Conservation (phyloP, 2,888 invertebrate genomes). For the Eremobia ochroleuca region DNA sequence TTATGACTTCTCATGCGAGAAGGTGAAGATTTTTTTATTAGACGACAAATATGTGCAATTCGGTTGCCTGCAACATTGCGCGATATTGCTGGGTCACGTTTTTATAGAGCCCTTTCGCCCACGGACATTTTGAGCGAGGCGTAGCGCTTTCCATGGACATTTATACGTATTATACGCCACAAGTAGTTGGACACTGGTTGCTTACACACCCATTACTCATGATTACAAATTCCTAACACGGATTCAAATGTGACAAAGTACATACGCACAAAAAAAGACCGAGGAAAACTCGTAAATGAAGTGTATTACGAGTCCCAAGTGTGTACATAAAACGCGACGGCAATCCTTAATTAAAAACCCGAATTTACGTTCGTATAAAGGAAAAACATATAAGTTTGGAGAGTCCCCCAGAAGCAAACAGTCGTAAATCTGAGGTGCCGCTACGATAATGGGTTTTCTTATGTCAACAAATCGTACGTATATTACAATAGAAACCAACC, state of each 20-base stretch:
- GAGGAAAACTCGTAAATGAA: constrained; percentile 70
- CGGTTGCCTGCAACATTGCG: neutral
- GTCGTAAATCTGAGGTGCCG: constrained; percentile 82
- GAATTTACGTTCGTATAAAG: constrained; percentile 74
- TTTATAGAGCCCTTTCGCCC: neutral
- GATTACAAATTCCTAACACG: constrained; percentile 58
- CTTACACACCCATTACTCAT: constrained; percentile 41
- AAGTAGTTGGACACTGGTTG: constrained; percentile 15
- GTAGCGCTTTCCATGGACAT: too few relatives aligned
- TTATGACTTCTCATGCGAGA: constrained; percentile 6
- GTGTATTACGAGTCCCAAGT: constrained; percentile 73
- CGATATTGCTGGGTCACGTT: neutral
- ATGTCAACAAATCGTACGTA: constrained; percentile 80
- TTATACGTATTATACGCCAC: neutral
- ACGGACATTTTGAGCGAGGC: neutral
- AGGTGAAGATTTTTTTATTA: constrained; percentile 5
- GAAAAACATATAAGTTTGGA: constrained; percentile 75
- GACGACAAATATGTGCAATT: neutral
- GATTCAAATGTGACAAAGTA: constrained; percentile 63
- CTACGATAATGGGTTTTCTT: constrained; percentile 83
- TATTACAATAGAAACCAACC: constrained; percentile 64
- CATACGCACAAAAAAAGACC: constrained; percentile 60
- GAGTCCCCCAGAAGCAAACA: constrained; percentile 76
- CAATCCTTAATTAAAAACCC: constrained; percentile 77
- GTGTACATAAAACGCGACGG: constrained; percentile 71